Conservation (phyloP, 2,888 invertebrate genomes). For the Tetramorium bicarinatum region DNA sequence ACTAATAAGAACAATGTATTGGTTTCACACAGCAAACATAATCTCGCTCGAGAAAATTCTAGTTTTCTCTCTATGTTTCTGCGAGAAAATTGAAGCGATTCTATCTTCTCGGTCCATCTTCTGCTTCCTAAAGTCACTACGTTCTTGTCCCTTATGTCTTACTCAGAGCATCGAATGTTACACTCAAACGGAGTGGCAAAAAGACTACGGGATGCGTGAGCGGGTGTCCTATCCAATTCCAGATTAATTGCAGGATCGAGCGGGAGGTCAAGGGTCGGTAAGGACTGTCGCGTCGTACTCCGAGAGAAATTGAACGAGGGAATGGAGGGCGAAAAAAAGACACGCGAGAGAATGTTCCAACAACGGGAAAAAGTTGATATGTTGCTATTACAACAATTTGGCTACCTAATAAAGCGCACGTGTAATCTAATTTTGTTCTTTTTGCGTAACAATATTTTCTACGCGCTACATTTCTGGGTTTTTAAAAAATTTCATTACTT, state of each 20-base stretch:
- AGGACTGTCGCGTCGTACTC: constrained; percentile 28
- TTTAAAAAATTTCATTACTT: not conserved
- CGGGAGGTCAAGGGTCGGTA: constrained; percentile 71
- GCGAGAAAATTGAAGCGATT: constrained; percentile 29
- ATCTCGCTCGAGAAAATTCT: constrained; percentile 24
- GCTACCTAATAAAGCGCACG: constrained; percentile 34
- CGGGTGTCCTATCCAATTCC: constrained; percentile 80
- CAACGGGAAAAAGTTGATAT: constrained; percentile 39
- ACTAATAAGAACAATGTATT: constrained; percentile 23
- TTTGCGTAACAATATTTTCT: not conserved
- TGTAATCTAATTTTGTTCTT: constrained; percentile 11
- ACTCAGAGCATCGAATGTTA: constrained; percentile 54
- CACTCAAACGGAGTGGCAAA: constrained; percentile 41
- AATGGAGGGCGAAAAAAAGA: constrained; percentile 40
- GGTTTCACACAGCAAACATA: constrained; percentile 14
- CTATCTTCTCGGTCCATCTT: constrained; percentile 29
- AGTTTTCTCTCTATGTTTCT: not conserved
- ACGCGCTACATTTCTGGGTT: not conserved
- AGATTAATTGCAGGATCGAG: constrained; percentile 82
- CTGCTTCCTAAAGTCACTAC: constrained; percentile 18
- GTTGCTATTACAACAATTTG: constrained; percentile 46
- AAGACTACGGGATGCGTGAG: constrained; percentile 41
- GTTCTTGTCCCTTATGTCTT: constrained; percentile 40
- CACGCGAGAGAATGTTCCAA: constrained; percentile 9
- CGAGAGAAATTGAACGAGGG: constrained; percentile 22